phyloP scores from a whole-genome alignment of 2,888 invertebrate species.

The Bruchidius siliquastri region DNA sequence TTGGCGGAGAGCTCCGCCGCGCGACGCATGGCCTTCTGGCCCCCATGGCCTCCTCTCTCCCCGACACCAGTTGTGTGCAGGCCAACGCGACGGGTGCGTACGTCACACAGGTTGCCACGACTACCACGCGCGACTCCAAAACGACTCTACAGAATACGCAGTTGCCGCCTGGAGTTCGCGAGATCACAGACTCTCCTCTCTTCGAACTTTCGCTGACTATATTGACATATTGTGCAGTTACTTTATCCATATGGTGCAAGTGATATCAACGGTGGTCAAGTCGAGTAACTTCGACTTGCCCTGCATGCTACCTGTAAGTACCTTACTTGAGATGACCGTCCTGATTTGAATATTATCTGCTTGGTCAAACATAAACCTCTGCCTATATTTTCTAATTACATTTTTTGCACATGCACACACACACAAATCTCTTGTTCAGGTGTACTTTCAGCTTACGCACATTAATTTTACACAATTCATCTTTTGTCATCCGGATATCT shows the following conservation, averaged over 20 bases:
- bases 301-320: constrained; percentile 65
- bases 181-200: constrained; percentile 1
- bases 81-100: constrained; percentile 18
- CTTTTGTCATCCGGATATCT: too few relatives aligned
- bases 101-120: constrained; percentile 17
- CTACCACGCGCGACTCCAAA: constrained; percentile 11
- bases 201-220: constrained; percentile 3
- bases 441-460: too few relatives aligned
- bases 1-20: constrained; percentile 39
- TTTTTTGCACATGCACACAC: too few relatives aligned
- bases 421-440: too few relatives aligned
- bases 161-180: background rate
- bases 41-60: background rate
- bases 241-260: constrained; percentile 68
- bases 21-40: background rate
- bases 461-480: too few relatives aligned
- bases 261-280: constrained; percentile 69
- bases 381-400: too few relatives aligned
- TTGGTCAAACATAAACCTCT: too few relatives aligned
- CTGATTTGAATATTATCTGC: too few relatives aligned
- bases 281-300: constrained; percentile 74
- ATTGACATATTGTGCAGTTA: constrained; percentile 11
- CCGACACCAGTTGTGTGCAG: background rate
- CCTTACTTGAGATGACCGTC: background rate
- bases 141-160: background rate